Percentiles rank a stretch among this genome's conserved stretches.
These are phyloP conservation scores for Myotis vivesi DNA, from an alignment of 2,797 vertebrate species.

Conservation along the genomic window DNA sequence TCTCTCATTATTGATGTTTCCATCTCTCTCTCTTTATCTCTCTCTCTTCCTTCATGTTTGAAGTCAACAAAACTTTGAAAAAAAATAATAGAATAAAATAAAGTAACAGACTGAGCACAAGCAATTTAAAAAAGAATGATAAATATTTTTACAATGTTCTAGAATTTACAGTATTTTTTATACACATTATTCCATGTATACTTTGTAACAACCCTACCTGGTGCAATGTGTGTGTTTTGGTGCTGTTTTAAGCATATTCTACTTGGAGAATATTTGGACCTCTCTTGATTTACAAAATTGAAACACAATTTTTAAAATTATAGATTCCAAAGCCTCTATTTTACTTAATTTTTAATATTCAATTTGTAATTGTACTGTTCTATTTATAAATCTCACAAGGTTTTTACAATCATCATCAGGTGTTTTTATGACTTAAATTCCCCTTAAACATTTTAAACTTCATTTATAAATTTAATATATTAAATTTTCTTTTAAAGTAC, in stretches of 20 bases:
- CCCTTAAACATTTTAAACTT: conserved; percentile 4
- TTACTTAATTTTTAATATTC: conserved; percentile 19
- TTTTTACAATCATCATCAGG: background rate
- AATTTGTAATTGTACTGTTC: background rate
- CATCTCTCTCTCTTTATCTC: too few relatives aligned
- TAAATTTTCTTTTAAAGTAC: conserved; percentile 30
- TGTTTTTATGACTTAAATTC: conserved; percentile 37
- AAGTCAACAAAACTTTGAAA: too few relatives aligned
- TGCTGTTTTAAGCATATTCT: background rate
- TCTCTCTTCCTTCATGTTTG: too few relatives aligned
- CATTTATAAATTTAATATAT: conserved; percentile 22
- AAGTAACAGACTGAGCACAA: background rate
- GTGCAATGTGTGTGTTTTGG: background rate
- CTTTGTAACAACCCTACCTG: background rate
- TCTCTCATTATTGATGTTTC: too few relatives aligned
- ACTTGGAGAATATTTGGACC: background rate
- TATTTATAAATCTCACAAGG: conserved; percentile 12
- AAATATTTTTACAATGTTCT: background rate
- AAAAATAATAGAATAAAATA: too few relatives aligned
- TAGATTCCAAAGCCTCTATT: background rate
- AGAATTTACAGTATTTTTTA: background rate
- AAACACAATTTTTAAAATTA: conserved; percentile 29
- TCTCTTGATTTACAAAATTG: conserved; percentile 28
- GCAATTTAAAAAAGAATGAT: background rate
- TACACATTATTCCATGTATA: background rate